Evolutionary conservation across 2,888 invertebrate species (phyloP), one percentile per base, ranked within the genome.

Genomic region (Drosophila sordidula): DNA sequence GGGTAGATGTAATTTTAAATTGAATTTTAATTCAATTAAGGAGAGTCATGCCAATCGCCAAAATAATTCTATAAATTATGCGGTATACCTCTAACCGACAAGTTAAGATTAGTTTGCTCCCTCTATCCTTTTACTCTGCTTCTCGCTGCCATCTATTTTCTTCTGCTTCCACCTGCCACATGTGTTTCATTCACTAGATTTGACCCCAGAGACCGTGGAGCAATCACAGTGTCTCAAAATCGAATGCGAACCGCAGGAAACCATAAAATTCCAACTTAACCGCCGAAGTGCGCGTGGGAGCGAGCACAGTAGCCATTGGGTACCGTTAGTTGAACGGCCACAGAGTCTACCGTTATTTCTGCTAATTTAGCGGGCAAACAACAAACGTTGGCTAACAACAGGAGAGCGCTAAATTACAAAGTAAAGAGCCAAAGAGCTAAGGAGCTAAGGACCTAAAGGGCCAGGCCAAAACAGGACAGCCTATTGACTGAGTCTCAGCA

Each of bases 241-340:
- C 39, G 39, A 25, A 50, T 52, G 46, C 22, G 39, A 45, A 55
- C 83, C 76, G 50, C 81, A 70, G 34, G 45, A 67, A 52, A 70
- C 77, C 72, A 83, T 86, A 82, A 89, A 87, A 83, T 62, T 56
- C 59, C 65, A 63, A 70, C 59, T 87, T 83, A 87, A 87, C 76
- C 64, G 76, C 63, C 62, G 44, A 22, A 36, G 34, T 22, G 34
- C 66, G 63, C 51, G 12, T 51, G 51, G 55, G 45, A n/a, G 47
- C 62, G 62, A 52, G 50, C 65, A 80, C 89, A 76, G 89, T 83
- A 88, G 89, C 83, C 78, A 65, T 64, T 83, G 78, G 87, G 73
- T 86, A 69, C 74, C 80, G 87, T 83, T 88, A 83, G 88, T 34
- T 34, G 51, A 67, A 64, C 41, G 61, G 52, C 51, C 52, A 52